Base-by-base conservation (phyloP, 2,797 vertebrate genomes). In the Anguilla obscura region DNA sequence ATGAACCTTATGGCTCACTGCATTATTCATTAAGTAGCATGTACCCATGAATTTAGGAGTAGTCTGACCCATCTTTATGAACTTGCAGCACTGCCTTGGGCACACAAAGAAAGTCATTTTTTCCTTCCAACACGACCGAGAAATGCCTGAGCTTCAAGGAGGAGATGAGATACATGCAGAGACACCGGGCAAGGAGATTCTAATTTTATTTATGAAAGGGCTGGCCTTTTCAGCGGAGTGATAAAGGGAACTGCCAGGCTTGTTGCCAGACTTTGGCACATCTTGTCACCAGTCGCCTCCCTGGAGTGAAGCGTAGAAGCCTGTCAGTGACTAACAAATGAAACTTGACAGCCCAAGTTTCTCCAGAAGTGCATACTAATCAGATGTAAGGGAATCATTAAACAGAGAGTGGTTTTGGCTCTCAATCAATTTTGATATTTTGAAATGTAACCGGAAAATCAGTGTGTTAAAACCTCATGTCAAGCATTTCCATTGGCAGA, bases 31-130 rank as follows among this genome's bases (percentile, higher is more conserved):
- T 88, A 24, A 80, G n/a, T 40, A 63, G 54, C 80, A 80, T 63
- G 80, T 86, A 60, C 1, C 21, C 48, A 24, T 74, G 87, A 88
- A 79, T 88, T 88, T 85, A 76, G 87, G 84, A 88, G 52, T 66
- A 3, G 21, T 48, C 36, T 21, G 40, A 40, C 36, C 40, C 40
- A 83, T 45, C 40, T 83, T 83, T 45, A 83, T 45, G 48, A 45
- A 83, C 79, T 24, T 24, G 36, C 79, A 45, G 79, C 48, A 48
- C 40, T 83, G 79, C 79, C 48, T 83, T 40, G 45, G 79, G 40
- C 33, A 24, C 45, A 56, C 3, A 84, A 50, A 27, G 48, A 54
- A 52, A n/a, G 48, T 84, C 27, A 7, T 6, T 84, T 52, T 52
- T 84, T 14, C 24, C 27, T 84, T 40, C 48, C 48, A n/a, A 54